A percentile compares a stretch with the other conserved stretches of the same genome.
phyloP scores from a whole-genome alignment of 2,888 invertebrate species.

The Plemyria rubiginata region DNA sequence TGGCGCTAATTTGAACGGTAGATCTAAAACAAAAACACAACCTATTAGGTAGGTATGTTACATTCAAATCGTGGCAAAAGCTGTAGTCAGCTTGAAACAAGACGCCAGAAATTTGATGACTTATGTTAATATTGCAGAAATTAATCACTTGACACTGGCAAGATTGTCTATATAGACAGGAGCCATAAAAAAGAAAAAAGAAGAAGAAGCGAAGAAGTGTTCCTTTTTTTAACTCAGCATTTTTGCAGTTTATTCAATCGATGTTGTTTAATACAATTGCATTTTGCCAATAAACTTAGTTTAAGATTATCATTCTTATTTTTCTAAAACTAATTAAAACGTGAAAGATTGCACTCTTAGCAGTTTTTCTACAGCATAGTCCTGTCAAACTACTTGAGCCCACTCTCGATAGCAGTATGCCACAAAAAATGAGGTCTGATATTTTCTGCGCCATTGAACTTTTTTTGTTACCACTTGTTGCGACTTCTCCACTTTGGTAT shows the following conservation, averaged over 20 bases:
- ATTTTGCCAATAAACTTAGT: too few relatives aligned
- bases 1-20: not conserved
- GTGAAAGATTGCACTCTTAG: not conserved
- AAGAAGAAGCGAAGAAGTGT: too few relatives aligned
- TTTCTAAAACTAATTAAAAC: not conserved
- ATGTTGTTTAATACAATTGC: too few relatives aligned
- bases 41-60: not conserved
- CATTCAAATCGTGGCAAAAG: too few relatives aligned
- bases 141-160: too few relatives aligned
- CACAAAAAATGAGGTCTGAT: conserved; percentile 37
- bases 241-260: too few relatives aligned
- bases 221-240: too few relatives aligned
- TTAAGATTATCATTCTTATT: not conserved
- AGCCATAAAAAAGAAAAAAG: too few relatives aligned
- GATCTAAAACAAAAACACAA: not conserved
- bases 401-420: conserved; percentile 29
- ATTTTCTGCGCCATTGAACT: conserved; percentile 26
- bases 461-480: conserved; percentile 27
- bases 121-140: too few relatives aligned
- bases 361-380: not conserved
- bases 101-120: too few relatives aligned
- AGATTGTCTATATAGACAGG: too few relatives aligned
- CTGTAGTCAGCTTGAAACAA: too few relatives aligned
- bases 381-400: not conserved
- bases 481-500: conserved; percentile 18